Evolutionary conservation across 2,888 invertebrate species (phyloP).

Genomic region (Clistopyga incitator): DNA sequence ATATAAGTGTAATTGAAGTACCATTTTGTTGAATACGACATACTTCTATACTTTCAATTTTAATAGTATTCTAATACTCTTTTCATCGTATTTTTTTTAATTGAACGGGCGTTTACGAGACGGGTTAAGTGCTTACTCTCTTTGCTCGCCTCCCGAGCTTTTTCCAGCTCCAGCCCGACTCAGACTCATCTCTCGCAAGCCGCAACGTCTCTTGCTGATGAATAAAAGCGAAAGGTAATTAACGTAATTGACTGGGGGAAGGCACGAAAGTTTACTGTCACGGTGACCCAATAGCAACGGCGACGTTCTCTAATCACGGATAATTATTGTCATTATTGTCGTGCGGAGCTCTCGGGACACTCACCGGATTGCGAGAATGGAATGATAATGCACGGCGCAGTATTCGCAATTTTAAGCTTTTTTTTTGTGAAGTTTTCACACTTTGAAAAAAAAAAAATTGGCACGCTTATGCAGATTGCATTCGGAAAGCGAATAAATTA

Average conservation of each 20-base stretch:
- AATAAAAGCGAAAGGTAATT: constrained; percentile 53
- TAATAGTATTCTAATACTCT: too few species aligned
- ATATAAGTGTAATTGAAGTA: too few species aligned
- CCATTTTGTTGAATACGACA: too few species aligned
- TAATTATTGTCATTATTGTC: constrained; percentile 51
- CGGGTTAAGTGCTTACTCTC: not conserved
- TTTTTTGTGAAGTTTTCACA: not conserved
- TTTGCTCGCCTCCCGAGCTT: not conserved
- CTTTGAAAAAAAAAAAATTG: not conserved
- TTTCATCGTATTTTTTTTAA: too few species aligned
- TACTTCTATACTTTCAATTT: too few species aligned
- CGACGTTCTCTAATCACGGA: constrained; percentile 32
- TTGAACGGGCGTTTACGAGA: too few species aligned
- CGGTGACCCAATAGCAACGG: constrained; percentile 51
- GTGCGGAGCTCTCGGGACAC: not conserved
- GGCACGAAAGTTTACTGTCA: constrained; percentile 42
- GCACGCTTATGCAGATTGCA: not conserved
- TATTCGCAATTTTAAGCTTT: not conserved
- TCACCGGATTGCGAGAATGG: constrained; percentile 4
- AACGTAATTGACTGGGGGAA: constrained; percentile 37
- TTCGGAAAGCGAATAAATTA: too few species aligned
- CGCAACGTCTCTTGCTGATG: constrained; percentile 1
- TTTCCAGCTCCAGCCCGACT: not conserved
- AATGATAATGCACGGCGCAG: not conserved
- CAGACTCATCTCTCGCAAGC: not conserved